Percentiles rank a stretch among this genome's conserved stretches.
phyloP scores from a whole-genome alignment of 53 echinoderm and acorn worm species.

The Temnopleurus reevesii region DNA sequence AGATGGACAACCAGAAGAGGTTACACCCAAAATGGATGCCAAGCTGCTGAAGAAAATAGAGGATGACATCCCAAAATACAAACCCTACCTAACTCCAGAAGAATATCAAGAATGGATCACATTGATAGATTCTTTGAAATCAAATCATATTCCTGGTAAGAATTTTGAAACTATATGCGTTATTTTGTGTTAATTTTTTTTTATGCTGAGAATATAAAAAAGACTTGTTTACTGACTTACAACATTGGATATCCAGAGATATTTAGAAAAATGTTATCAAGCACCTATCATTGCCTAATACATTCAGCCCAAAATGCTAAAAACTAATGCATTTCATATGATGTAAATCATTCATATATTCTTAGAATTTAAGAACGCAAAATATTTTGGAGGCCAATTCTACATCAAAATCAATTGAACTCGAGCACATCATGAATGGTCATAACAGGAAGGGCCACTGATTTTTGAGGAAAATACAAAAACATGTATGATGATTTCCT shows the following conservation, averaged over 20 bases:
- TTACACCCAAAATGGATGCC: not conserved
- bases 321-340: no score
- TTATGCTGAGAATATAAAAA: not conserved
- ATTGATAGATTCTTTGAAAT: not conserved
- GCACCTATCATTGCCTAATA: not conserved
- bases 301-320: no score
- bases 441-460: no score
- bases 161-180: not conserved
- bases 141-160: not conserved
- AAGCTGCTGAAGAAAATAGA: not conserved
- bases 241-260: not conserved
- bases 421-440: no score
- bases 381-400: no score
- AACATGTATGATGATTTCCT: no score
- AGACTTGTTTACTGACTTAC: not conserved
- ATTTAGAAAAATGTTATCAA: not conserved
- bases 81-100: not conserved
- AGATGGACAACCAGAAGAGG: not conserved
- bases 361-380: no score
- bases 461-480: no score
- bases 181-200: not conserved
- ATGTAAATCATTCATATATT: no score
- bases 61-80: not conserved
- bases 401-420: no score
- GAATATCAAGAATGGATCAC: slow-evolving; percentile 23